Base-by-base conservation (phyloP, 2,888 invertebrate species). In the Xestia sexstrigata region DNA sequence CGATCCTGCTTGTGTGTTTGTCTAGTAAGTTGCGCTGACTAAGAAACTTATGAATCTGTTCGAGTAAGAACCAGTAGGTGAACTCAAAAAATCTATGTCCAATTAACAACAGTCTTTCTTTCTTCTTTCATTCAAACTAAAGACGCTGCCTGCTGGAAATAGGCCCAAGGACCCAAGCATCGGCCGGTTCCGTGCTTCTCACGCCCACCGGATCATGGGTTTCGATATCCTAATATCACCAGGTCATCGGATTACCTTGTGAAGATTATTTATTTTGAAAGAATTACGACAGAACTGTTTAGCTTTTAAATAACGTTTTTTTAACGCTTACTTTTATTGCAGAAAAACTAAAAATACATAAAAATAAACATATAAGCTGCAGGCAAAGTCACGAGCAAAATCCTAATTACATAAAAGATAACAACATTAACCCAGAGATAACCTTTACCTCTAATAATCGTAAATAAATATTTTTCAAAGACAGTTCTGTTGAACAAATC, bases 401-500 rank as follows among this genome's bases (percentile, higher is more conserved):
- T 30, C 8, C 0, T 60, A 20, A 62, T 30, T 39, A 70, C 45
- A 60, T 72, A 62, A 66, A 66, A 73, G 62, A 83, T 78, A 78
- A 78, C 35, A 67, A 65, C 47, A 73, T 78, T 67, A 74, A 70
- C 73, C 66, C 63, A 23, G 11, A 79, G 86, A 86, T 84, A 84
- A 83, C 84, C 86, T 86, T 58, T 86, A 82, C 86, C 70, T 82
- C 42, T 63, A 83, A 83, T 86, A 73, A 86, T 86, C 79, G 58
- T 84, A 75, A 75, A 79, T 86, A 55, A 73, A 71, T 82, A 86
- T 79, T 79, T 77, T 75, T 73, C 75, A 84, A 84, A 79, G 79
- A 73, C 55, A n/a, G 70, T 55, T 63, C 83, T 84, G 86, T 84
- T 86, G 13, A 23, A 74, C 58, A 78, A 85, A 82, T 83, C 86